A percentile compares a stretch with the other conserved stretches of the same genome.
Conservation (phyloP, 2,888 invertebrate species). For the Tupiocoris notatus region DNA sequence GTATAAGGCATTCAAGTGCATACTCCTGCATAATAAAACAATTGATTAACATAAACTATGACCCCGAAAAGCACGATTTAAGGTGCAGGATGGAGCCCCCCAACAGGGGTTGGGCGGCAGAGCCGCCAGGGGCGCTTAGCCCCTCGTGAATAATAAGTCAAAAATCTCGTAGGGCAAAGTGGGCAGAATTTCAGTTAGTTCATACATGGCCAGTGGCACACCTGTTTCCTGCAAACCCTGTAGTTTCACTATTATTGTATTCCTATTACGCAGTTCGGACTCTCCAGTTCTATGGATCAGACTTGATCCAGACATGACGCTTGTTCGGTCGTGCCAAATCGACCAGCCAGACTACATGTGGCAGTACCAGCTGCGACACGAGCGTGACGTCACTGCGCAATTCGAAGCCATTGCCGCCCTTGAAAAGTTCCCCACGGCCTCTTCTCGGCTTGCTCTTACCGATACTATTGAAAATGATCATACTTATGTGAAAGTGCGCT, state of each 20-base stretch:
- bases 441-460: conserved; percentile 83
- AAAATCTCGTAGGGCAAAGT: no score
- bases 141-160: no score
- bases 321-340: conserved; percentile 78
- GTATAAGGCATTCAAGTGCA: no score
- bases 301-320: conserved; percentile 89
- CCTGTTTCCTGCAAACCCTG: no score
- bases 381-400: conserved; percentile 94
- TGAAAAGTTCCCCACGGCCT: conserved; percentile 83
- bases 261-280: conserved; percentile 58
- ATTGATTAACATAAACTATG: no score
- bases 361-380: conserved; percentile 96
- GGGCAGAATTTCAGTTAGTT: no score
- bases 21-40: no score
- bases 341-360: conserved; percentile 98
- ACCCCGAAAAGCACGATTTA: no score
- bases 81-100: no score
- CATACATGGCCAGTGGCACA: no score
- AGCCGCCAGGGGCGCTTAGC: no score
- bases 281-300: conserved; percentile 98
- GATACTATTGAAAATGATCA: conserved; percentile 95
- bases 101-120: no score
- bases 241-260: conserved; percentile 19
- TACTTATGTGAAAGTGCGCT: conserved; percentile 86
- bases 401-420: conserved; percentile 83